Percentiles rank a stretch among this genome's conserved stretches.
These are phyloP conservation scores for Drosophila leonis DNA, from an alignment of 2,888 invertebrate genomes.

Conservation along the genomic window DNA sequence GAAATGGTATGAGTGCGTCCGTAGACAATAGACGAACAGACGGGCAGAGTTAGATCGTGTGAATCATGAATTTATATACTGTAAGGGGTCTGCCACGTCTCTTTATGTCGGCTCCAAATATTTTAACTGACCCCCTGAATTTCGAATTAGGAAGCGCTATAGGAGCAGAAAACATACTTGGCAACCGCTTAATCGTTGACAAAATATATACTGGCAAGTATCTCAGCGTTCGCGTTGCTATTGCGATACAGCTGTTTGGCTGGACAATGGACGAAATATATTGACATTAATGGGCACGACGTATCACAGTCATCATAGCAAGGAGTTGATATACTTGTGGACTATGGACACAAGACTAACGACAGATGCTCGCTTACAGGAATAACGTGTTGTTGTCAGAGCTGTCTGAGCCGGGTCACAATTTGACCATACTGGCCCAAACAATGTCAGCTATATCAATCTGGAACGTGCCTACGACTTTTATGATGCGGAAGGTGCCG, in stretches of 20 bases:
- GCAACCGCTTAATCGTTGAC: background rate
- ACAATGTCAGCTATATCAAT: constrained; percentile 70
- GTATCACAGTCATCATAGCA: constrained; percentile 68
- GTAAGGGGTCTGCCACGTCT: too few species aligned
- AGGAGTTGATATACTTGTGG: background rate
- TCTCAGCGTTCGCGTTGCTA: constrained; percentile 1
- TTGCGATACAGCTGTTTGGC: constrained; percentile 29
- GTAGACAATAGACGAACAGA: too few species aligned
- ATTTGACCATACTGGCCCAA: constrained; percentile 62
- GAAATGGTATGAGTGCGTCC: too few species aligned
- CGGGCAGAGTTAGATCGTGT: too few species aligned
- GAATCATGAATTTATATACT: too few species aligned
- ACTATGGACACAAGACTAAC: background rate
- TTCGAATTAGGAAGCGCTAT: too few species aligned
- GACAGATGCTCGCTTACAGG: constrained; percentile 17
- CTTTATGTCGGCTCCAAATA: too few species aligned
- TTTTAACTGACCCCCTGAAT: too few species aligned
- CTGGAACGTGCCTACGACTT: constrained; percentile 67
- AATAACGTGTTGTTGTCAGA: constrained; percentile 63
- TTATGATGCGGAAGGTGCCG: constrained; percentile 18
- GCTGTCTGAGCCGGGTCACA: constrained; percentile 63
- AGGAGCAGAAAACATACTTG: background rate
- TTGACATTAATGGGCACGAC: constrained; percentile 62
- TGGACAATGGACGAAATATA: constrained; percentile 50
- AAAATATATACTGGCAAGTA: constrained; percentile 10